These are phyloP conservation scores for Danio kyathit DNA, from an alignment of 2,797 vertebrate genomes.

Conservation along the genomic window DNA sequence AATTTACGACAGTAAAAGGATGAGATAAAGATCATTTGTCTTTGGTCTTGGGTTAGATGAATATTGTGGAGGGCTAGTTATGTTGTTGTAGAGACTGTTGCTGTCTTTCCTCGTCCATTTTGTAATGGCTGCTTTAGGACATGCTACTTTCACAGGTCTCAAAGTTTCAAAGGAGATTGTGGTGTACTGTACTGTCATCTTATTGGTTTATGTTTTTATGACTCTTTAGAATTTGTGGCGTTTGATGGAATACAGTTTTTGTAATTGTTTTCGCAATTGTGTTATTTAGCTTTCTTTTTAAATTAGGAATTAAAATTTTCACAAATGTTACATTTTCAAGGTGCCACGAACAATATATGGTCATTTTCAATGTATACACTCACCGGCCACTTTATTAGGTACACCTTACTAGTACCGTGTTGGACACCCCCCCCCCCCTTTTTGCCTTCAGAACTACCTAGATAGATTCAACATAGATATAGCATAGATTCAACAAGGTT, in stretches of 20 bases:
- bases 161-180: neutral
- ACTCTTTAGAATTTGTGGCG: neutral
- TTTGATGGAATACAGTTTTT: neutral
- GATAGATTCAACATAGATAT: too few relatives aligned
- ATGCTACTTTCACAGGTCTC: neutral
- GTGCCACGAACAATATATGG: too few relatives aligned
- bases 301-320: too few relatives aligned
- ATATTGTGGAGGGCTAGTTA: slow-evolving; percentile 5
- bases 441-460: too few relatives aligned
- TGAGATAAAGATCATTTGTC: neutral
- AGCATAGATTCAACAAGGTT: too few relatives aligned
- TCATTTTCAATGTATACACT: too few relatives aligned
- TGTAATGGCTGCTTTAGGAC: neutral
- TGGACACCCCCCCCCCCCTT: too few relatives aligned
- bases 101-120: neutral
- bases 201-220: neutral
- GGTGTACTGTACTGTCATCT: neutral
- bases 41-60: neutral
- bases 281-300: neutral
- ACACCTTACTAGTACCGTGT: too few relatives aligned
- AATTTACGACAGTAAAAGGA: neutral
- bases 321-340: too few relatives aligned
- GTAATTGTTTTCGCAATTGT: neutral
- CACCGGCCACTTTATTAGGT: too few relatives aligned
- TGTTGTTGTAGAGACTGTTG: slow-evolving; percentile 42